These are phyloP conservation scores for Toxonevra muliebris DNA, from an alignment of 2,888 invertebrate species.

Conservation along the genomic window DNA sequence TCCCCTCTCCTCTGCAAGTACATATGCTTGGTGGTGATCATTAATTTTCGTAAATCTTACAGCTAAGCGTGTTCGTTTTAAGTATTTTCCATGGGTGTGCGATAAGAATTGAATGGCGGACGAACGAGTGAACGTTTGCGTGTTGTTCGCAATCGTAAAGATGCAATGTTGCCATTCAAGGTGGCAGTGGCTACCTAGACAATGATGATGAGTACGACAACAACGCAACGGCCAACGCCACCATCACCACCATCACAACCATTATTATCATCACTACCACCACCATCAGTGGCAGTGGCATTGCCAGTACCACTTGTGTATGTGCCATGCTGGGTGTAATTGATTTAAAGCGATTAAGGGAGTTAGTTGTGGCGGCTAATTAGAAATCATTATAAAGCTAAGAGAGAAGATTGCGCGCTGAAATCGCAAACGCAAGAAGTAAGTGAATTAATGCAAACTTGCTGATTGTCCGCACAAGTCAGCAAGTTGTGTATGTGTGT, in stretches of 20 bases:
- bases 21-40: background rate
- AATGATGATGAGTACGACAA: too few relatives aligned
- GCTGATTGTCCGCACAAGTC: background rate
- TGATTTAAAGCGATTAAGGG: slow-evolving; percentile 4
- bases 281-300: too few relatives aligned
- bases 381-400: slow-evolving; percentile 1
- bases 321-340: background rate
- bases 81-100: background rate
- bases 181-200: background rate
- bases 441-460: background rate
- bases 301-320: background rate
- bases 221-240: too few relatives aligned
- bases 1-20: background rate
- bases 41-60: slow-evolving; percentile 11
- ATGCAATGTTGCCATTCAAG: background rate
- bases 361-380: slow-evolving; percentile 1
- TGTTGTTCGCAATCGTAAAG: background rate
- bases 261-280: too few relatives aligned
- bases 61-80: slow-evolving; percentile 1
- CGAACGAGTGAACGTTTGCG: background rate
- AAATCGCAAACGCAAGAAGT: too few relatives aligned
- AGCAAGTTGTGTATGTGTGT: background rate
- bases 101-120: background rate
- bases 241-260: too few relatives aligned
- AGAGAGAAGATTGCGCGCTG: background rate